Evolutionary conservation across 2,888 invertebrate genomes (phyloP), one percentile per base, ranked within the genome.

Genomic region (Stictocephala bisonia): DNA sequence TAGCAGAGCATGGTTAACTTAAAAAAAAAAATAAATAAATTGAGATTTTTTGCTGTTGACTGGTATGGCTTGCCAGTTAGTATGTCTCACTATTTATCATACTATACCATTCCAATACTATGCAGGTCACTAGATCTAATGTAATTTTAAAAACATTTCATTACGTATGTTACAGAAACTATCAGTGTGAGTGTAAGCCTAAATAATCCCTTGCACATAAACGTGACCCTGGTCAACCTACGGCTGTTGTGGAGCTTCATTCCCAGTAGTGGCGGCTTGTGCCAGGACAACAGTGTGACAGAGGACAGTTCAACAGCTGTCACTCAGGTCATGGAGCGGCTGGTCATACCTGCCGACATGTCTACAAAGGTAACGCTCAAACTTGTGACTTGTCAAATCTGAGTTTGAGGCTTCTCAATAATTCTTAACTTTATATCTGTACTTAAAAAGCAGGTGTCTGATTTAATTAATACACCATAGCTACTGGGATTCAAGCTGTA

Each of bases 191-290:
- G 91, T 44, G 86, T 96, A 26, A 88, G 90, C 68, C 85, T 97
- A 76, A 87, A 88, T 77, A 95, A 95, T 84, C 92, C 92, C 0
- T 84, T 95, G 66, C 90, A 92, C 81, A 90, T 95, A 76, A 85
- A 90, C 0, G 83, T 95, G 76, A 86, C 90, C 48, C 83, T 95
- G 72, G 88, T 88, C 76, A 89, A 93, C 79, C 85, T 94, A 9
- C 88, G 89, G 80, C 84, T 95, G 51, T 83, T 93, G 29, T 95
- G 94, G 94, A 87, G 86, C 69, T 93, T 92, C 79, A 79, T 77
- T 56, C 77, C 81, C n/a, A 71, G 67, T 20, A 81, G 83, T 0
- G 81, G 82, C 3, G 81, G 81, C 41, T 79, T 84, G 1, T 85
- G 83, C 83, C 82, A 83, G 29, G 79, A 84, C 22, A 84, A 74